phyloP scores from a whole-genome alignment of 2,888 invertebrate genomes.

The Nasonia oneida region DNA sequence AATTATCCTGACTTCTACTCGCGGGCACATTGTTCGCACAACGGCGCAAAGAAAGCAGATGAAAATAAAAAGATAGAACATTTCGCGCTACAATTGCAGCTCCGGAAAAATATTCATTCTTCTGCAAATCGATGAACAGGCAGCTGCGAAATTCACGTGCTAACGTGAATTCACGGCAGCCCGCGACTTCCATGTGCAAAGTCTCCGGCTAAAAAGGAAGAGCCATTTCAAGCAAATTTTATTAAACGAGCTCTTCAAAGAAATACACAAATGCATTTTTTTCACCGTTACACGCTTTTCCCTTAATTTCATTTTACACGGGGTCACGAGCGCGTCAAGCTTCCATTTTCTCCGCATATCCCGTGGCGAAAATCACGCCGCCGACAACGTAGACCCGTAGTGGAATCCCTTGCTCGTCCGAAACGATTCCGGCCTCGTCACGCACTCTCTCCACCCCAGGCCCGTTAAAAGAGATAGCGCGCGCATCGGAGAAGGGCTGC shows the following conservation, averaged over 20 bases:
- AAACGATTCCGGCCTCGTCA: slow-evolving; percentile 32
- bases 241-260: slow-evolving; percentile 1
- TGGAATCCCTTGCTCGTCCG: background rate
- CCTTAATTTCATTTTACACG: background rate
- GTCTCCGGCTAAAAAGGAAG: slow-evolving; percentile 38
- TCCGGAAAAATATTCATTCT: slow-evolving; percentile 46
- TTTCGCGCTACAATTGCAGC: slow-evolving; percentile 40
- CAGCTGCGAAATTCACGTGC: slow-evolving; percentile 4
- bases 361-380: slow-evolving; percentile 19
- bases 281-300: slow-evolving; percentile 14
- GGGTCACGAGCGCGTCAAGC: slow-evolving; percentile 16
- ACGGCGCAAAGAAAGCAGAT: background rate
- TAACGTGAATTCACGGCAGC: slow-evolving; percentile 2
- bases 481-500: slow-evolving; percentile 31
- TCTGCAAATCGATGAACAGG: slow-evolving; percentile 10
- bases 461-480: slow-evolving; percentile 71
- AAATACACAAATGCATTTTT: background rate
- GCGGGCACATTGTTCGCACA: too few species aligned
- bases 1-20: slow-evolving; percentile 23
- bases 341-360: slow-evolving; percentile 42
- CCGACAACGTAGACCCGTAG: background rate
- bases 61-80: background rate
- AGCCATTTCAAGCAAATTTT: slow-evolving; percentile 46
- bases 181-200: background rate
- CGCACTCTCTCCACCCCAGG: slow-evolving; percentile 61